Percentiles rank a stretch among this genome's conserved stretches.
Evolutionary conservation across 2,113 vertebrate genomes (phyloP).

Genomic region (Colinus virginianus): DNA sequence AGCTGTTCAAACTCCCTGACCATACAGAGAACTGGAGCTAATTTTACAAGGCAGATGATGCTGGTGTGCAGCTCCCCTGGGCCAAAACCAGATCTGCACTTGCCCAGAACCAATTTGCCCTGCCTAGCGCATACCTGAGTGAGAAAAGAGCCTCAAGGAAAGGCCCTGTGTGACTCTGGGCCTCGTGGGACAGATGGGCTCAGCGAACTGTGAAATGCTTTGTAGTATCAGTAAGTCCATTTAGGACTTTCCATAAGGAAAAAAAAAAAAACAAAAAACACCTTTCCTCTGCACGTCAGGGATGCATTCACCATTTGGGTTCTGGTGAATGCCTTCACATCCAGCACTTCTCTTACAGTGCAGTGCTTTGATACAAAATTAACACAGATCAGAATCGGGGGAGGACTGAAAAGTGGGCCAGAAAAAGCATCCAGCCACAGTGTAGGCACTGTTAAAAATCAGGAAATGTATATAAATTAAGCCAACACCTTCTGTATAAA

Average conservation of each 20-base stretch:
- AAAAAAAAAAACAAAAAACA: not conserved
- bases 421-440: not conserved
- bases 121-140: not conserved
- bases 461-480: not conserved
- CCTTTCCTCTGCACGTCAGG: not conserved
- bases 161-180: accelerated
- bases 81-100: not conserved
- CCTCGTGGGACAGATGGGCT: not conserved
- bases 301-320: not conserved
- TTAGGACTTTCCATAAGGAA: not conserved
- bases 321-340: not conserved
- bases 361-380: not conserved
- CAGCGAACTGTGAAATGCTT: not conserved
- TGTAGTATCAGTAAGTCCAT: not conserved
- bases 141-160: not conserved
- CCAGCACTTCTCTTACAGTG: not conserved
- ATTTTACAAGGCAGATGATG: not conserved
- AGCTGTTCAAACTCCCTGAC: not conserved
- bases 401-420: not conserved
- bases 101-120: not conserved
- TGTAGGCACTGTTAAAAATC: not conserved
- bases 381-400: not conserved
- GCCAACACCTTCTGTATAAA: not conserved
- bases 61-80: not conserved
- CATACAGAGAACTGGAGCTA: not conserved